Evolutionary conservation across 2,888 invertebrate species (phyloP).

Genomic region (Netelia melanura): DNA sequence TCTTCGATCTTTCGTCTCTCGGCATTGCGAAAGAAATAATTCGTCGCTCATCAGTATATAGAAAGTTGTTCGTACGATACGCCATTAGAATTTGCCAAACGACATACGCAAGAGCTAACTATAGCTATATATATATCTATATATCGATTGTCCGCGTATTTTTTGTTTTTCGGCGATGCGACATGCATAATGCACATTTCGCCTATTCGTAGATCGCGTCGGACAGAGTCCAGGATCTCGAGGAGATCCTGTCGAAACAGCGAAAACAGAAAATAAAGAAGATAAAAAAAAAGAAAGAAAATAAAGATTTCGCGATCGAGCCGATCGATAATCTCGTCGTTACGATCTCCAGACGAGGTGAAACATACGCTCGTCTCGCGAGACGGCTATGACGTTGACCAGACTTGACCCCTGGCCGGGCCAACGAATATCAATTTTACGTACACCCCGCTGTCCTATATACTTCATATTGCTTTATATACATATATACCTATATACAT

Average conservation of each 20-base stretch:
- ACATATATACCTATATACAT: background rate
- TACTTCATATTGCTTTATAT: background rate
- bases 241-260: constrained; percentile 50
- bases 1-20: constrained; percentile 3
- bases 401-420: constrained; percentile 47
- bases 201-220: constrained; percentile 70
- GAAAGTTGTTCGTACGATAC: constrained; percentile 23
- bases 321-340: constrained; percentile 60
- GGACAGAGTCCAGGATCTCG: constrained; percentile 43
- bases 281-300: no score
- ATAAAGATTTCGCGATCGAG: constrained; percentile 42
- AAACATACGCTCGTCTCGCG: constrained; percentile 40
- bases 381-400: constrained; percentile 54
- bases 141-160: constrained; percentile 1
- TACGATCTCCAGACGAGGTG: constrained; percentile 76
- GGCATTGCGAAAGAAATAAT: constrained; percentile 34
- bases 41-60: constrained; percentile 23
- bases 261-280: constrained; percentile 28
- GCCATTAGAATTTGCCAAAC: constrained; percentile 32
- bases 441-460: background rate
- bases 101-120: constrained; percentile 43
- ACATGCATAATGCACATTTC: constrained; percentile 67
- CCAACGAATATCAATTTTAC: constrained; percentile 38
- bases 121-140: background rate
- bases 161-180: constrained; percentile 52